Evolutionary conservation across 2,797 vertebrate species (phyloP).

Genomic region (Pristis pectinata): DNA sequence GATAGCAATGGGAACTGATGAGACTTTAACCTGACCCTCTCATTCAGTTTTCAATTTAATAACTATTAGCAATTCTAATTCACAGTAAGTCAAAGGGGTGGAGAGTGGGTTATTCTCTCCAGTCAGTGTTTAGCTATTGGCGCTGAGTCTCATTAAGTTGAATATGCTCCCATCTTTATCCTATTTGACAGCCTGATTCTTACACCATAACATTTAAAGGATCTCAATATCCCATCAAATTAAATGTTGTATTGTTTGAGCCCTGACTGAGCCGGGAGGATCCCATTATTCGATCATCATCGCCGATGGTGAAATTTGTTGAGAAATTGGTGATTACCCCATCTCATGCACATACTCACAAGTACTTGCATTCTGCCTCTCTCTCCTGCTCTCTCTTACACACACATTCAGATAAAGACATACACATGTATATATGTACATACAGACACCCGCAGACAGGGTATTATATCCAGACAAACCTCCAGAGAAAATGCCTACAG

Average conservation of each 20-base stretch:
- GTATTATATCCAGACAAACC: too few species aligned
- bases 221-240: neutral
- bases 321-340: neutral
- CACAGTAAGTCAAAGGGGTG: neutral
- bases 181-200: neutral
- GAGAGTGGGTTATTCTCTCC: neutral
- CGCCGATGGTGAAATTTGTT: neutral
- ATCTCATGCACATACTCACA: too few species aligned
- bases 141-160: conserved; percentile 15
- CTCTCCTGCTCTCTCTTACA: too few species aligned
- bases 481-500: too few species aligned
- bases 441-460: too few species aligned
- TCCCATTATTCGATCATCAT: neutral
- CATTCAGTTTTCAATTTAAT: neutral
- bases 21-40: neutral
- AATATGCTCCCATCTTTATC: conserved; percentile 18
- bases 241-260: neutral
- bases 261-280: neutral
- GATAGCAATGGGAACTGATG: conserved; percentile 1
- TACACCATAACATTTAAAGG: neutral
- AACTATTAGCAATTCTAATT: conserved; percentile 28
- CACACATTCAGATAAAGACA: too few species aligned
- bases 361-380: too few species aligned
- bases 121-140: conserved; percentile 24
- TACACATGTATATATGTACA: too few species aligned